Evolutionary conservation across 2,888 invertebrate genomes (phyloP).

Genomic region (Diabrotica balteata): DNA sequence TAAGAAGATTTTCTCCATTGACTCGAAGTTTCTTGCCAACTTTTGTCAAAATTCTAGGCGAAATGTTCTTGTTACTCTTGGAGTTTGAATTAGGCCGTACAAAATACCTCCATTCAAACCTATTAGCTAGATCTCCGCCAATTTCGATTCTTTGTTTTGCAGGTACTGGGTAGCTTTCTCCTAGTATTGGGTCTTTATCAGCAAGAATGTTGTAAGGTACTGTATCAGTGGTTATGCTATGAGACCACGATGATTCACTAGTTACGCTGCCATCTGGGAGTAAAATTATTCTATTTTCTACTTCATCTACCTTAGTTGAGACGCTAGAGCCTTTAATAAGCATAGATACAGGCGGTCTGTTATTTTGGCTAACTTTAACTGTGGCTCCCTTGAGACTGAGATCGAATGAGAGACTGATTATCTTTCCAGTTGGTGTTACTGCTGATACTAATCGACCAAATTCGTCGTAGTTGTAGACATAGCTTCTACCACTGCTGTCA

Average conservation of each 20-base stretch:
- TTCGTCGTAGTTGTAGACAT: constrained; percentile 93
- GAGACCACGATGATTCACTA: constrained; percentile 85
- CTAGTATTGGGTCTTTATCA: constrained; percentile 84
- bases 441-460: constrained; percentile 91
- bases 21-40: constrained; percentile 86
- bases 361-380: constrained; percentile 83
- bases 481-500: constrained; percentile 88
- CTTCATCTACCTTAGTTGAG: constrained; percentile 80
- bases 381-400: constrained; percentile 90
- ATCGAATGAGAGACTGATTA: constrained; percentile 86
- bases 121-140: constrained; percentile 84
- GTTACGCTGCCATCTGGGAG: constrained; percentile 85
- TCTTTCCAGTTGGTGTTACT: constrained; percentile 94
- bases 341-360: constrained; percentile 83
- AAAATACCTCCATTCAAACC: constrained; percentile 96
- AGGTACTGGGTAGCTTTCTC: constrained; percentile 88
- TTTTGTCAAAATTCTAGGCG: constrained; percentile 76
- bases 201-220: constrained; percentile 88
- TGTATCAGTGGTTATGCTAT: constrained; percentile 86
- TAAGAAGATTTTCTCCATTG: constrained; percentile 90
- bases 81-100: constrained; percentile 75
- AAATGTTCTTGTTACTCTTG: constrained; percentile 65
- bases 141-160: constrained; percentile 90
- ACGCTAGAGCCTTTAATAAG: constrained; percentile 88
- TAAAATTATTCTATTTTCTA: constrained; percentile 81